Evolutionary conservation across 2,797 vertebrate species (phyloP).

Genomic region (Erpetoichthys calabaricus): DNA sequence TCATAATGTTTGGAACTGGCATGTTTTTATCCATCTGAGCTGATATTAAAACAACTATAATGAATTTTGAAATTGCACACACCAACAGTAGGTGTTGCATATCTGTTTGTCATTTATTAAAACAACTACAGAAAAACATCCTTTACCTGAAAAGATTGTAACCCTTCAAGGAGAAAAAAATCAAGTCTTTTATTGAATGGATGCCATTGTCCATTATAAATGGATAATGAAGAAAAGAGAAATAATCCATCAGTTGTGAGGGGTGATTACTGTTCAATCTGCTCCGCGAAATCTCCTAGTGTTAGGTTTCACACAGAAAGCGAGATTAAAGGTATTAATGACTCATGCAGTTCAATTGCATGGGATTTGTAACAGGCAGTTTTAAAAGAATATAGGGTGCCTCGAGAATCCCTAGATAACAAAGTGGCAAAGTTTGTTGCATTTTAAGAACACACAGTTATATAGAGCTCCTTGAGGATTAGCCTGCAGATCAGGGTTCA

Average conservation of each 20-base stretch:
- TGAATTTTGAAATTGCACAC: too few relatives aligned
- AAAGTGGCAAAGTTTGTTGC: not conserved
- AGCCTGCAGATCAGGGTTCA: too few relatives aligned
- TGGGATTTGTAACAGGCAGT: constrained; percentile 32
- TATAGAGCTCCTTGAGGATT: not conserved
- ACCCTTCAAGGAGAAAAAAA: not conserved
- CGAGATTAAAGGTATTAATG: constrained; percentile 29
- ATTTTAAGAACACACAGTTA: not conserved
- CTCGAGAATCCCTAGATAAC: constrained; percentile 2
- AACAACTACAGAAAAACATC: too few relatives aligned
- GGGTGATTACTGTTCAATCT: constrained; percentile 18
- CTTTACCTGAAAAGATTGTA: not conserved
- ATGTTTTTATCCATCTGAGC: too few relatives aligned
- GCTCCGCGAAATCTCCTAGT: constrained; percentile 13
- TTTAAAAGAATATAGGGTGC: constrained; percentile 13
- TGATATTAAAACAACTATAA: too few relatives aligned
- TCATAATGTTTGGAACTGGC: too few relatives aligned
- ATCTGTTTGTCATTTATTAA: too few relatives aligned
- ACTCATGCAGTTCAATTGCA: constrained; percentile 20
- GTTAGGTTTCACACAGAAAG: constrained; percentile 20
- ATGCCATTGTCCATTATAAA: not conserved
- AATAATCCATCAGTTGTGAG: constrained; percentile 20
- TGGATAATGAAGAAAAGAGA: constrained; percentile 7
- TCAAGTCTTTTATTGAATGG: constrained; percentile 1
- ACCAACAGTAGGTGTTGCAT: too few relatives aligned